These are phyloP conservation scores for Diabrotica undecimpunctata DNA, from an alignment of 1,140 invertebrate genomes.

Conservation along the genomic window DNA sequence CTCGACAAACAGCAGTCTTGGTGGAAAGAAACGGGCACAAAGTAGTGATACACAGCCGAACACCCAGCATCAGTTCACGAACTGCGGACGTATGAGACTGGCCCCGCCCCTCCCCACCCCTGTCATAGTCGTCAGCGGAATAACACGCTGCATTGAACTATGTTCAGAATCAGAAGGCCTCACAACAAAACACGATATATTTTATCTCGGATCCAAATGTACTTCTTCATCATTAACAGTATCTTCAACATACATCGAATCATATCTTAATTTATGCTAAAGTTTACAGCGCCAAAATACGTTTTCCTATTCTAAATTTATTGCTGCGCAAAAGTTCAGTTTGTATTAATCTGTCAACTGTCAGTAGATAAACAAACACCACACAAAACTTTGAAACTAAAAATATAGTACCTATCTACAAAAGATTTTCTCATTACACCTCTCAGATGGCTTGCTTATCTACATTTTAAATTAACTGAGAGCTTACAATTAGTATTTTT, in stretches of 20 bases:
- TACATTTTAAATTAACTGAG: too few species aligned
- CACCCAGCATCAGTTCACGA: conserved; percentile 73
- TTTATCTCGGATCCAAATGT: conserved; percentile 27
- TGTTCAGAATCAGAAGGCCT: conserved; percentile 24
- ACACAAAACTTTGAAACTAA: too few species aligned
- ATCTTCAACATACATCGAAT: conserved; percentile 11
- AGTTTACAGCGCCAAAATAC: background rate
- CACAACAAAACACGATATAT: conserved; percentile 18
- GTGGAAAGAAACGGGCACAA: conserved; percentile 83
- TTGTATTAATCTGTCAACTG: too few species aligned
- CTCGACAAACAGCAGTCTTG: conserved; percentile 72
- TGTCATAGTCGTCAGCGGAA: conserved; percentile 34
- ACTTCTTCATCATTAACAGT: background rate
- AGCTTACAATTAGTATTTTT: background rate
- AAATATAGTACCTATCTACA: too few species aligned
- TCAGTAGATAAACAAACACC: too few species aligned
- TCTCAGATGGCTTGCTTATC: too few species aligned
- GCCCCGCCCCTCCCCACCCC: conserved; percentile 55
- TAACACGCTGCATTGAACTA: conserved; percentile 10
- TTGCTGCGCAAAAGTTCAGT: too few species aligned
- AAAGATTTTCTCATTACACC: too few species aligned
- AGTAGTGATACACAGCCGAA: conserved; percentile 83
- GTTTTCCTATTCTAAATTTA: background rate
- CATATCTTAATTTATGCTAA: conserved; percentile 17
- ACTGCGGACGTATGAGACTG: conserved; percentile 76